Conservation (phyloP, 2,113 vertebrate genomes). For the Carollia perspicillata region DNA sequence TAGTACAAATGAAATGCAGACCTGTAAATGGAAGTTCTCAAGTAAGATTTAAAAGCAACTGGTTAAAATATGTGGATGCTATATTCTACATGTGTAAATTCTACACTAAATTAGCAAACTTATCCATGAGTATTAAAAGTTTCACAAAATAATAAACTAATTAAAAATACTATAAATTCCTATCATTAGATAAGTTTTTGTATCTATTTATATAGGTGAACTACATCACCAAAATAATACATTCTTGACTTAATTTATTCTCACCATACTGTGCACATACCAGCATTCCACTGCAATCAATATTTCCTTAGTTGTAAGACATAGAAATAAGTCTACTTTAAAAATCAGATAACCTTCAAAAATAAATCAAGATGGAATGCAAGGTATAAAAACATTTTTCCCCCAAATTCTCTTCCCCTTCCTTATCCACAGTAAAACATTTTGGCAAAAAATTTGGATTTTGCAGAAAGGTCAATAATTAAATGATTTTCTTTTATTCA, state of each 20-base stretch:
- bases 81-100: background rate
- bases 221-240: background rate
- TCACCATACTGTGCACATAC: background rate
- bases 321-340: background rate
- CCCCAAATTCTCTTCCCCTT: background rate
- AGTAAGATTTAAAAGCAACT: background rate
- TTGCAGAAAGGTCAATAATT: background rate
- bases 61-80: background rate
- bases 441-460: background rate
- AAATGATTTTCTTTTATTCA: background rate
- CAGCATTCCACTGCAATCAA: background rate
- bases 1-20: background rate
- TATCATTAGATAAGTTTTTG: background rate
- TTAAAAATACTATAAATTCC: background rate
- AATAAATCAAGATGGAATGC: background rate
- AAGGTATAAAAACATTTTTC: background rate
- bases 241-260: background rate
- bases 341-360: background rate
- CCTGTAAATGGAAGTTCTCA: background rate
- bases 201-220: background rate
- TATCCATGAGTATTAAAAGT: background rate
- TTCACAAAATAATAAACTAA: slow-evolving; percentile 8
- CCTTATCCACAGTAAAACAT: background rate
- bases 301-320: background rate
- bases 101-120: background rate